Conservation (phyloP, 2,888 invertebrate species). For the Digitonthophagus gazella region DNA sequence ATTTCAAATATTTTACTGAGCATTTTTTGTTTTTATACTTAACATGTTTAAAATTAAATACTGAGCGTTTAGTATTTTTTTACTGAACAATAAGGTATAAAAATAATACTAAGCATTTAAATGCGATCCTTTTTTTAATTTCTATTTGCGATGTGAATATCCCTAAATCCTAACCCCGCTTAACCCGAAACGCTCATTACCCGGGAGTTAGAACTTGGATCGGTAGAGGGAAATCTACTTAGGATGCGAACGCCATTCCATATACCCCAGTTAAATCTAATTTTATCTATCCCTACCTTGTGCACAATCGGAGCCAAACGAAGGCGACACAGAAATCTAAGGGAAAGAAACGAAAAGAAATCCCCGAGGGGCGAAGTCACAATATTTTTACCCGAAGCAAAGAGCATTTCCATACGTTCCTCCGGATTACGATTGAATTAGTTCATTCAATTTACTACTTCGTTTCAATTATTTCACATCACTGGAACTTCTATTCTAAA, state of each 20-base stretch:
- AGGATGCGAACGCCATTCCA: constrained; percentile 32
- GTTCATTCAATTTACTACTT: background rate
- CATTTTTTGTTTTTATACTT: no score
- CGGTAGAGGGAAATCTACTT: constrained; percentile 7
- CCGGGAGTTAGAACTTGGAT: constrained; percentile 3
- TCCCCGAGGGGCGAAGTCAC: background rate
- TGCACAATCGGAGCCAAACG: constrained; percentile 49
- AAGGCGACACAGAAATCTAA: constrained; percentile 45
- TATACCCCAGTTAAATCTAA: constrained; percentile 47
- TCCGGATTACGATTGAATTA: background rate
- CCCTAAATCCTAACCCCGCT: background rate
- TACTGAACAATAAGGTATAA: no score
- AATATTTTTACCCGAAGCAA: background rate
- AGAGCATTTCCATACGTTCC: background rate
- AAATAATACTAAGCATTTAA: no score
- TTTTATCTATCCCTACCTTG: constrained; percentile 41
- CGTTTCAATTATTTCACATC: background rate
- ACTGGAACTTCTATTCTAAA: background rate
- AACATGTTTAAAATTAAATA: no score
- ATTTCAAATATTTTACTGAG: no score
- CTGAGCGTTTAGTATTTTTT: no score
- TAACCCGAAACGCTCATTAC: constrained; percentile 2
- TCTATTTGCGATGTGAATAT: no score
- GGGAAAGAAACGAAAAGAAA: constrained; percentile 9
- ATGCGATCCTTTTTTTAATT: no score